phyloP scores from a whole-genome alignment of 2,888 invertebrate genomes.

The Epirrhoe tristata region DNA sequence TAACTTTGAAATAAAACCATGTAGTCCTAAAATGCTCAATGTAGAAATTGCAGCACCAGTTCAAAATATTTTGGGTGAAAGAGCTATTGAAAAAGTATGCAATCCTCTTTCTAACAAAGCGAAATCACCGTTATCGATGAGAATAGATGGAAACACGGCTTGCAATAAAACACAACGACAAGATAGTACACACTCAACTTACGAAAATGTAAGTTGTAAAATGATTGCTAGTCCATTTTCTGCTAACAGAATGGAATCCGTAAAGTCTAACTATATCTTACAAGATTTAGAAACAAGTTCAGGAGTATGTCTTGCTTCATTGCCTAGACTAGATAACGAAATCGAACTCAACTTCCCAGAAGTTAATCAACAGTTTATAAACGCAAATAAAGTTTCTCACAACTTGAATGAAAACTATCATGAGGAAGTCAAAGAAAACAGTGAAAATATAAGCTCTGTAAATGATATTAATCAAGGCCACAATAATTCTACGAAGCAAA shows the following conservation, averaged over 20 bases:
- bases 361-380: conserved; percentile 81
- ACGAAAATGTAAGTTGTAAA: conserved; percentile 69
- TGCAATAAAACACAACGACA: conserved; percentile 54
- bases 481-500: conserved; percentile 12
- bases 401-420: conserved; percentile 15
- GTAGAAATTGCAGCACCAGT: conserved; percentile 74
- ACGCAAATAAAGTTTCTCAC: conserved; percentile 72
- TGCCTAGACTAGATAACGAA: conserved; percentile 78
- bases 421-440: conserved; percentile 5
- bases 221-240: conserved; percentile 68
- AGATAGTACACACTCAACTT: conserved; percentile 47
- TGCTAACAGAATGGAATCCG: conserved; percentile 54
- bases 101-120: conserved; percentile 61
- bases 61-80: conserved; percentile 70
- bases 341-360: conserved; percentile 80
- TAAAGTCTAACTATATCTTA: conserved; percentile 69
- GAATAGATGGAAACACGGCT: conserved; percentile 53
- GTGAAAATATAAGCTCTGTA: background rate
- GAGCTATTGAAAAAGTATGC: conserved; percentile 76
- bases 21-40: conserved; percentile 82
- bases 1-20: conserved; percentile 83
- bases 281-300: conserved; percentile 78
- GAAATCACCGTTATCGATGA: conserved; percentile 57
- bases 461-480: conserved; percentile 18
- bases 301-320: conserved; percentile 75